Percentiles rank a stretch among this genome's conserved stretches.
These are phyloP conservation scores for Hypsopygia costalis DNA, from an alignment of 2,888 invertebrate species.

Conservation along the genomic window DNA sequence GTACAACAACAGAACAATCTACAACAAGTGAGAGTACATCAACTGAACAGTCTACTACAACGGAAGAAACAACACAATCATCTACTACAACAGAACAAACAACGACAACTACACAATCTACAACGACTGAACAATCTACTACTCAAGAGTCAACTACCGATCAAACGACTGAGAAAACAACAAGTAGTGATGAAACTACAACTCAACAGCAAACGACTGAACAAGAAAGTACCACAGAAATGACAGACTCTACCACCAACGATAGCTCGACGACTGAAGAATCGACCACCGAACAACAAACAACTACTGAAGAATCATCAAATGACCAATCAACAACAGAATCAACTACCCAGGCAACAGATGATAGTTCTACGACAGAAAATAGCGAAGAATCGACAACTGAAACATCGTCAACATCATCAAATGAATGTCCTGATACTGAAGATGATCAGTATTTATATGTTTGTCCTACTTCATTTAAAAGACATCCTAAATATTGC, in stretches of 20 bases:
- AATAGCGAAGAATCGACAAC: constrained; percentile 26
- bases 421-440: constrained; percentile 75
- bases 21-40: constrained; percentile 21
- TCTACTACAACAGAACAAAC: constrained; percentile 21
- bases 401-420: constrained; percentile 24
- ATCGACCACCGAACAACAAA: constrained; percentile 21
- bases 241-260: constrained; percentile 11
- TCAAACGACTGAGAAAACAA: constrained; percentile 25
- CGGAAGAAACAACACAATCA: constrained; percentile 26
- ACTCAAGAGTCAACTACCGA: not conserved
- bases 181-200: constrained; percentile 29
- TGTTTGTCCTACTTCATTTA: constrained; percentile 91
- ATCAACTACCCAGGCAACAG: constrained; percentile 26
- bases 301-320: constrained; percentile 23
- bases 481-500: constrained; percentile 90
- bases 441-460: constrained; percentile 86
- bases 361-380: constrained; percentile 27
- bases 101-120: constrained; percentile 18
- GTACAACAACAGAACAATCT: constrained; percentile 21
- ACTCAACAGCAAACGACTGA: constrained; percentile 24
- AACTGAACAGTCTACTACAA: constrained; percentile 20
- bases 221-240: constrained; percentile 13
- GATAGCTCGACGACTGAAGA: constrained; percentile 29
- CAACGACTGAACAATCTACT: constrained; percentile 11
- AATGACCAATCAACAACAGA: constrained; percentile 28